A percentile compares a stretch with the other conserved stretches of the same genome.
Conservation (phyloP, 2,113 vertebrate species). For the Danio rerio region DNA sequence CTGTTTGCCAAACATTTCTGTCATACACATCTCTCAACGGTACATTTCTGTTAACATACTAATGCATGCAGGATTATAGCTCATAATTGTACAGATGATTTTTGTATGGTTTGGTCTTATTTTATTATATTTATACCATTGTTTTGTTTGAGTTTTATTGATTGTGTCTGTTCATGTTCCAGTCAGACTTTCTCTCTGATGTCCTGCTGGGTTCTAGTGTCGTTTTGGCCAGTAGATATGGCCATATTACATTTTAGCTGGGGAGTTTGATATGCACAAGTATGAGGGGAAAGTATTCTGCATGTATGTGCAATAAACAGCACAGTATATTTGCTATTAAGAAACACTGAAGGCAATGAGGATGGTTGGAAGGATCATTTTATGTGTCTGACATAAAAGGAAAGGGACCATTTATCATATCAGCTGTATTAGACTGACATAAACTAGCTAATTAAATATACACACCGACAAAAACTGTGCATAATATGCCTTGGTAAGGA, state of each 20-base stretch:
- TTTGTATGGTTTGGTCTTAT: constrained; percentile 33
- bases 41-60: constrained; percentile 49
- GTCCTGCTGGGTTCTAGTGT: constrained; percentile 31
- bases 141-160: constrained; percentile 43
- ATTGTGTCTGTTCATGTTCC: constrained; percentile 31
- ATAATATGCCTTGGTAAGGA: constrained; percentile 5
- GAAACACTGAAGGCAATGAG: constrained; percentile 40
- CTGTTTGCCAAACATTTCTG: constrained; percentile 48
- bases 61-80: constrained; percentile 51
- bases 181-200: constrained; percentile 25
- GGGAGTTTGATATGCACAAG: constrained; percentile 4
- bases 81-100: constrained; percentile 45
- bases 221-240: constrained; percentile 41
- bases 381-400: constrained; percentile 37
- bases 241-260: background rate
- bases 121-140: constrained; percentile 47
- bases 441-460: background rate
- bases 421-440: constrained; percentile 48
- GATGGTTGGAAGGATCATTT: constrained; percentile 39
- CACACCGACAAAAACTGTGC: constrained; percentile 27
- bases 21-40: constrained; percentile 4
- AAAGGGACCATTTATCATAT: constrained; percentile 59
- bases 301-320: constrained; percentile 33
- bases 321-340: constrained; percentile 14
- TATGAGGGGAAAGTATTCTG: constrained; percentile 32